A percentile compares a stretch with the other conserved stretches of the same genome.
phyloP scores from a whole-genome alignment of 2,888 invertebrate species.

The Chalcosyrphus nemorum region DNA sequence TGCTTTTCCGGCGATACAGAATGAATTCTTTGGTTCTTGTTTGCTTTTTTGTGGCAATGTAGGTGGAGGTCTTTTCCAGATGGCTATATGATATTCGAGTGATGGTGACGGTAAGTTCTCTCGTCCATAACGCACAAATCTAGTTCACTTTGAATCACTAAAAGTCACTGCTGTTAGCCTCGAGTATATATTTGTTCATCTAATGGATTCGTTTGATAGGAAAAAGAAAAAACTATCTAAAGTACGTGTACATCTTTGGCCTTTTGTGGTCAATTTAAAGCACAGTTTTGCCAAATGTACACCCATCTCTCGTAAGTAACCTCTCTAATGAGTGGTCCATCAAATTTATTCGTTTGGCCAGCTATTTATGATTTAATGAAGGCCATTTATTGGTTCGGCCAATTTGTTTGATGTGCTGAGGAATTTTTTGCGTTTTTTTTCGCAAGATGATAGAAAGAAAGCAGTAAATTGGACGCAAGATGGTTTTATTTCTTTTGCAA shows the following conservation, averaged over 20 bases:
- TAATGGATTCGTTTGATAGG: not conserved
- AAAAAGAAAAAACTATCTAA: not conserved
- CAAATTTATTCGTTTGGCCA: slow-evolving; percentile 32
- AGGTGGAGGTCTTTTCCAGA: slow-evolving; percentile 64
- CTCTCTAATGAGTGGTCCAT: slow-evolving; percentile 12
- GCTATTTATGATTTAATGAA: slow-evolving; percentile 36
- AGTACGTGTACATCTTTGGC: not conserved
- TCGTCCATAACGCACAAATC: not conserved
- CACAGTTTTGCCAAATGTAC: slow-evolving; percentile 25
- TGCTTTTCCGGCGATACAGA: slow-evolving; percentile 51
- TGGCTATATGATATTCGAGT: slow-evolving; percentile 29
- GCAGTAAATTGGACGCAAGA: not conserved
- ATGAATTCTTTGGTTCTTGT: slow-evolving; percentile 24
- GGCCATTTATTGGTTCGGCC: slow-evolving; percentile 9
- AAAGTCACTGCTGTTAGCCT: too few species aligned
- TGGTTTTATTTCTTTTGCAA: not conserved
- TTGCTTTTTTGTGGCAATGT: slow-evolving; percentile 34
- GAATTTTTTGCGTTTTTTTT: not conserved
- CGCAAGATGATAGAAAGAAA: slow-evolving; percentile 1
- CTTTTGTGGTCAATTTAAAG: not conserved
- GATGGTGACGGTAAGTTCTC: not conserved
- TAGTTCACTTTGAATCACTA: not conserved
- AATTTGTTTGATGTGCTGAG: slow-evolving; percentile 21
- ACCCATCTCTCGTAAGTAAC: slow-evolving; percentile 6
- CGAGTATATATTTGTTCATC: not conserved